Percentiles rank a stretch among this genome's conserved stretches.
Conservation (phyloP, 2,888 invertebrate species). For the Therioaphis trifolii region DNA sequence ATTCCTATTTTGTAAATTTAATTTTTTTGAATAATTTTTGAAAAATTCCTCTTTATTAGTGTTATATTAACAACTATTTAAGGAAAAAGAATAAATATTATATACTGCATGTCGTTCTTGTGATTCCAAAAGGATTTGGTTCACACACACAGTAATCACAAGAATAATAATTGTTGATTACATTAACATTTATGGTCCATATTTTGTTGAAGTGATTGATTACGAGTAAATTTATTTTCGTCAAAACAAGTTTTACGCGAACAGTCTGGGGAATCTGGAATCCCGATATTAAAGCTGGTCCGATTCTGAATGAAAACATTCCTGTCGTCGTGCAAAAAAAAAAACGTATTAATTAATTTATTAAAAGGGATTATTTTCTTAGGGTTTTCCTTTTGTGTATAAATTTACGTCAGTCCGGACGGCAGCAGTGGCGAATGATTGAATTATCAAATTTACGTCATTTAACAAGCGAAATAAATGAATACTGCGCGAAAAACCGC, state of each 20-base stretch:
- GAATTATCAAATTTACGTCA: conserved; percentile 51
- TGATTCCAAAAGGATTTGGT: no score
- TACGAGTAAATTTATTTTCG: no score
- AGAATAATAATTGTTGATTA: no score
- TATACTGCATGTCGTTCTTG: no score
- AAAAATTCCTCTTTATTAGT: no score
- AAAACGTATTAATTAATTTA: conserved; percentile 3
- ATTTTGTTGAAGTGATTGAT: no score
- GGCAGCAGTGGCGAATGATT: conserved; percentile 22
- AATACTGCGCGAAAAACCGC: conserved; percentile 16
- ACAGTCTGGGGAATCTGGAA: background rate
- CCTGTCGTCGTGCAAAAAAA: background rate
- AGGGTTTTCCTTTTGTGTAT: background rate
- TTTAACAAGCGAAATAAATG: conserved; percentile 45
- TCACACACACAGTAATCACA: no score
- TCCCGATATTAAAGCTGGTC: background rate
- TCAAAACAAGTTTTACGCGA: background rate
- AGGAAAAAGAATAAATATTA: no score
- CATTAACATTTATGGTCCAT: no score
- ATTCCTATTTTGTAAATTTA: no score
- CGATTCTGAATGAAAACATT: background rate
- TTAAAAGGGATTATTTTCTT: conserved; percentile 38
- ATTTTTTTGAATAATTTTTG: no score
- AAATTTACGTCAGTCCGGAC: conserved; percentile 8
- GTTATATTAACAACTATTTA: no score